Evolutionary conservation across 2,888 invertebrate genomes (phyloP).

Genomic region (Rhogogaster chlorosoma): DNA sequence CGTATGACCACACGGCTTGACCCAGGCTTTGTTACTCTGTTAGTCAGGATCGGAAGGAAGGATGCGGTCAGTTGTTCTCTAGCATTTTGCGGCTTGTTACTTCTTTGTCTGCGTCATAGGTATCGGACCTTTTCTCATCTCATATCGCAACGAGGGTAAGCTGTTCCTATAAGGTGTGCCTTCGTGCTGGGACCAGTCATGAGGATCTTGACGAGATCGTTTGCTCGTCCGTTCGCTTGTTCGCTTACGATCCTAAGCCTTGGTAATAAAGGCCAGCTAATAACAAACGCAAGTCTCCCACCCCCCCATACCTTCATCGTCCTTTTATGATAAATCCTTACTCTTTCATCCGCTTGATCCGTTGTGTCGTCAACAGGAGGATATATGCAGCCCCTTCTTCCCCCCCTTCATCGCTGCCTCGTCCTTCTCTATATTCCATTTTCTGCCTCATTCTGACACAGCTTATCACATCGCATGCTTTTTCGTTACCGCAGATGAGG

Average conservation of each 20-base stretch:
- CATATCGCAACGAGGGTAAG: background rate
- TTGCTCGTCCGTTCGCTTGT: background rate
- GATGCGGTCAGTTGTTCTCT: background rate
- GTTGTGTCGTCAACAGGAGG: conserved; percentile 41
- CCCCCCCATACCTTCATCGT: background rate
- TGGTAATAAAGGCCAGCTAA: conserved; percentile 26
- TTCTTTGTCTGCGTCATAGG: background rate
- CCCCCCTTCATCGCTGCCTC: background rate
- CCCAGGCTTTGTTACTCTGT: background rate
- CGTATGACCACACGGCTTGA: background rate
- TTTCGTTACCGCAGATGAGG: background rate
- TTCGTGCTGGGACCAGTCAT: background rate
- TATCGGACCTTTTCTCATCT: background rate
- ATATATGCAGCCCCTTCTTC: background rate
- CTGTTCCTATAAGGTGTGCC: background rate
- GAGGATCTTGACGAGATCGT: background rate
- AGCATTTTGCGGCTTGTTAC: background rate
- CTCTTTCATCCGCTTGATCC: conserved; percentile 42
- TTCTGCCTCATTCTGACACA: background rate
- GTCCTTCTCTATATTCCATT: background rate
- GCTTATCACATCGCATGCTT: background rate
- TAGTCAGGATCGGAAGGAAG: background rate
- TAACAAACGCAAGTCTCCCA: conserved; percentile 10
- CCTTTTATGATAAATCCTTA: conserved; percentile 41
- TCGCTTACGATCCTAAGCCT: conserved; percentile 27